phyloP scores from a whole-genome alignment of 2,888 invertebrate species.

The Synergus umbraculus region DNA sequence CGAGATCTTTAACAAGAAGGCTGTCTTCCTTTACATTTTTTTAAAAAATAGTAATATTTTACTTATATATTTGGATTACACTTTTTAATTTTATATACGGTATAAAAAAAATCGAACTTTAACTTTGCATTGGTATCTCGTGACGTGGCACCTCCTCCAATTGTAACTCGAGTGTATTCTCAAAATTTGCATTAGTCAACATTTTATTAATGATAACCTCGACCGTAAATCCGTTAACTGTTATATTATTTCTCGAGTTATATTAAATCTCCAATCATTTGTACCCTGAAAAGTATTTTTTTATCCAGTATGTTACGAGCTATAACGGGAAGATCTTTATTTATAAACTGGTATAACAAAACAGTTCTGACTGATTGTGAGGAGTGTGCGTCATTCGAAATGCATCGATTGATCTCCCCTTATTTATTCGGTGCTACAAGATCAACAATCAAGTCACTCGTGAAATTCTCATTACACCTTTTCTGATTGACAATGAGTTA shows the following conservation, averaged over 20 bases:
- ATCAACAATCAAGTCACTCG: slow-evolving; percentile 58
- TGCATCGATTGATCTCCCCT: slow-evolving; percentile 39
- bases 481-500: slow-evolving; percentile 63
- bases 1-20: slow-evolving; percentile 11
- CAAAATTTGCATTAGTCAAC: too few species aligned
- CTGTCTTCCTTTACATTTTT: neutral
- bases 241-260: neutral
- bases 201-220: neutral
- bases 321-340: slow-evolving; percentile 37
- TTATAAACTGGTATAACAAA: slow-evolving; percentile 35
- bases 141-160: too few species aligned
- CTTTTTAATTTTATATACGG: neutral
- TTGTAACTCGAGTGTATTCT: too few species aligned
- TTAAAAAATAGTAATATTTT: neutral
- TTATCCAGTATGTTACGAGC: slow-evolving; percentile 7
- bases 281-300: slow-evolving; percentile 36
- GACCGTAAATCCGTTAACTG: slow-evolving; percentile 22
- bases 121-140: too few species aligned
- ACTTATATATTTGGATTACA: neutral
- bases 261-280: slow-evolving; percentile 33
- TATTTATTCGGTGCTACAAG: slow-evolving; percentile 34
- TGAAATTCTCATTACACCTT: slow-evolving; percentile 75
- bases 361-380: slow-evolving; percentile 36
- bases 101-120: too few species aligned
- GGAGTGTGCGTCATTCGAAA: slow-evolving; percentile 31